Conservation (phyloP, 2,888 invertebrate species). For the Dastarcus helophoroides region DNA sequence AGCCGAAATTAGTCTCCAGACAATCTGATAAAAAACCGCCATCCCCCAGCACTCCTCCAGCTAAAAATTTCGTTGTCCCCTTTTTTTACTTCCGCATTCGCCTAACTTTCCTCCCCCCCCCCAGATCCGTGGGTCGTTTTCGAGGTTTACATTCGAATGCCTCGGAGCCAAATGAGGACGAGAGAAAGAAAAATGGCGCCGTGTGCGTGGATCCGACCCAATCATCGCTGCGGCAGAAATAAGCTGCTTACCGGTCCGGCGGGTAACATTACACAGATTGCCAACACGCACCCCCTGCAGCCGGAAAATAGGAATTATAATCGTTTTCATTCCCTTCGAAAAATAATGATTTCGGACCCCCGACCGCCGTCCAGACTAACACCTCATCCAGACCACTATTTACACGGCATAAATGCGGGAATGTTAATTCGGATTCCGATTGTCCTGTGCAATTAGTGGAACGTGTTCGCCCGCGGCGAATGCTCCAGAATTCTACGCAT, state of each 20-base stretch:
- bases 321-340: slow-evolving; percentile 12
- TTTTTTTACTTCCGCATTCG: too few relatives aligned
- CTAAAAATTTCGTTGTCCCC: too few relatives aligned
- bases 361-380: too few relatives aligned
- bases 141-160: background rate
- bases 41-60: too few relatives aligned
- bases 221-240: slow-evolving; percentile 30
- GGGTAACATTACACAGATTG: slow-evolving; percentile 36
- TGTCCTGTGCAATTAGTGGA: too few relatives aligned
- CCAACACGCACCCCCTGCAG: slow-evolving; percentile 22
- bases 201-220: slow-evolving; percentile 27
- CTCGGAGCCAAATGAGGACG: slow-evolving; percentile 12
- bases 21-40: too few relatives aligned
- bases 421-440: slow-evolving; percentile 2
- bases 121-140: too few relatives aligned
- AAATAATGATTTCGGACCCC: background rate
- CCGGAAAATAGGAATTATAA: slow-evolving; percentile 16
- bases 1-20: too few relatives aligned
- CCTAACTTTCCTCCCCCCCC: too few relatives aligned
- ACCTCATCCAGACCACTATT: too few relatives aligned
- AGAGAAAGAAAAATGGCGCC: slow-evolving; percentile 27
- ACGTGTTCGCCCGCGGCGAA: too few relatives aligned
- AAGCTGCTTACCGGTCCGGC: slow-evolving; percentile 32
- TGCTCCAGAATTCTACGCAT: too few relatives aligned
- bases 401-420: background rate